These are phyloP conservation scores for Dinoponera quadriceps DNA, from an alignment of 1,140 invertebrate species.

Conservation along the genomic window DNA sequence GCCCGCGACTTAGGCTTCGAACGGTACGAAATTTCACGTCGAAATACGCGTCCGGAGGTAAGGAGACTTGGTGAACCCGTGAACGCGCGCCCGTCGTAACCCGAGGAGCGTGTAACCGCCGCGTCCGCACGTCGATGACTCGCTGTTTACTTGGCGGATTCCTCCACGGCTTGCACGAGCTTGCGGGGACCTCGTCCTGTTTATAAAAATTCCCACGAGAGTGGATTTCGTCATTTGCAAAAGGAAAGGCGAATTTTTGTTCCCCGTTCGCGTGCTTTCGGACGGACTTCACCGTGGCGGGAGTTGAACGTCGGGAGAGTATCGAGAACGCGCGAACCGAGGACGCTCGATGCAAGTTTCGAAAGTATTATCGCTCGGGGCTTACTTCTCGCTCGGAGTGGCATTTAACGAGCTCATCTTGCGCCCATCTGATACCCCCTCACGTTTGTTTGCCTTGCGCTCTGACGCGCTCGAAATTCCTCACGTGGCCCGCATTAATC, in stretches of 20 bases:
- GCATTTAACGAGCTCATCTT: too few species aligned
- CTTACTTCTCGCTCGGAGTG: too few species aligned
- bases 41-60: conserved; percentile 23
- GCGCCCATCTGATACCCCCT: too few species aligned
- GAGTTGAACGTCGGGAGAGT: too few species aligned
- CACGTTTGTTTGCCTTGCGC: too few species aligned
- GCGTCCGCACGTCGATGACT: conserved; percentile 7
- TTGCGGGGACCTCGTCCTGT: not conserved
- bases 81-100: conserved; percentile 22
- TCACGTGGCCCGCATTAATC: conserved; percentile 2
- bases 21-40: conserved; percentile 8
- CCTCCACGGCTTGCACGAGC: not conserved
- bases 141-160: conserved; percentile 14
- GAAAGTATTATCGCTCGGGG: too few species aligned
- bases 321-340: too few species aligned
- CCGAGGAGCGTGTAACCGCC: conserved; percentile 21
- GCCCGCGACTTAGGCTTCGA: not conserved
- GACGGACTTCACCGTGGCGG: too few species aligned
- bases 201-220: not conserved
- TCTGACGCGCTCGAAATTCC: not conserved
- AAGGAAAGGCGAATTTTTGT: too few species aligned
- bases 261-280: too few species aligned
- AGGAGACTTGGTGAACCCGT: conserved; percentile 20
- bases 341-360: too few species aligned
- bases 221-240: too few species aligned